Evolutionary conservation across 2,888 invertebrate species (phyloP).

Genomic region (Chirona hameri): DNA sequence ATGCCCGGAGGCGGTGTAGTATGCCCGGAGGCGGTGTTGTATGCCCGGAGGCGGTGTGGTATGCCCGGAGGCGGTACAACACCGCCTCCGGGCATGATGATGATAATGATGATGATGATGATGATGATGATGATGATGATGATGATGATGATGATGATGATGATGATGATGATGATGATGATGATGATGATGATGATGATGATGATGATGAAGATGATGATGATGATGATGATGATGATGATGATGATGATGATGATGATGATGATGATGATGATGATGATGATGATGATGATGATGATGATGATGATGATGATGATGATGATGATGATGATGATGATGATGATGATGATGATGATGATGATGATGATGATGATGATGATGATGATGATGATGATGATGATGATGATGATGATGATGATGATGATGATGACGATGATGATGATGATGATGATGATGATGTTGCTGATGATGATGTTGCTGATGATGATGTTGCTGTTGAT

Average conservation of each 20-base stretch:
- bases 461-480: no score
- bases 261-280: constrained; percentile 23
- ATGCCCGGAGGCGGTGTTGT: no score
- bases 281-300: constrained; percentile 10
- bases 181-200: constrained; percentile 23
- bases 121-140: constrained; percentile 25
- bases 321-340: constrained; percentile 7
- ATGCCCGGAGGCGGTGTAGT: no score
- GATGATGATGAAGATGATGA: constrained; percentile 23
- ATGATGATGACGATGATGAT: neutral
- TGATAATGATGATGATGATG: constrained; percentile 26
- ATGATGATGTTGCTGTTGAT: no score
- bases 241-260: constrained; percentile 25
- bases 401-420: constrained; percentile 24
- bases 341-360: constrained; percentile 27
- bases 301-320: constrained; percentile 22
- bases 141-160: constrained; percentile 23
- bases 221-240: constrained; percentile 25
- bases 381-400: constrained; percentile 4
- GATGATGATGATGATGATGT: no score
- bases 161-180: constrained; percentile 6
- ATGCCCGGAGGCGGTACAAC: no score
- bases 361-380: constrained; percentile 24
- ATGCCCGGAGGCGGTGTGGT: no score
- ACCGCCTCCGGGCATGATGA: neutral